Conservation (phyloP, 2,113 vertebrate genomes). For the Ivindomyrus marchei region DNA sequence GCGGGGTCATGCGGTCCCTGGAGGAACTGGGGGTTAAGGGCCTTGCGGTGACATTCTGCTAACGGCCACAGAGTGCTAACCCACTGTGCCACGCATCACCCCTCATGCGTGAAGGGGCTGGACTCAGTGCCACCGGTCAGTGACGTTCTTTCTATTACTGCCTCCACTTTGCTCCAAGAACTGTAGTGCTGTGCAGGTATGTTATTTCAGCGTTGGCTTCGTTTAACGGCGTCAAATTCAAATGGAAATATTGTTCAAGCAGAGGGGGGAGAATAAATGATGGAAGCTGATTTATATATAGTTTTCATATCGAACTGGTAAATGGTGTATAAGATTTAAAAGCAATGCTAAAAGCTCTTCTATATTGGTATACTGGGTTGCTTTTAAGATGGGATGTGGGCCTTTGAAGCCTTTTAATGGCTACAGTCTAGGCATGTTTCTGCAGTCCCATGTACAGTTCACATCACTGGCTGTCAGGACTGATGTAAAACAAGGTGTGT, state of each 20-base stretch:
- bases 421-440: not conserved
- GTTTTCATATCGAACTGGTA: not conserved
- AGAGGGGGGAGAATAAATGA: conserved; percentile 29
- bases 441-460: not conserved
- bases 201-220: not conserved
- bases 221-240: not conserved
- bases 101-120: not conserved
- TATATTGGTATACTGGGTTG: not conserved
- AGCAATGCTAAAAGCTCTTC: not conserved
- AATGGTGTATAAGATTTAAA: not conserved
- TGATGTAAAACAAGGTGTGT: not conserved
- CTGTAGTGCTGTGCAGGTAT: not conserved
- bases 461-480: not conserved
- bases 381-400: not conserved
- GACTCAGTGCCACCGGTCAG: not conserved
- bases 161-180: not conserved
- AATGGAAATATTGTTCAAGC: not conserved
- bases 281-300: conserved; percentile 18
- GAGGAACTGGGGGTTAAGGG: not conserved
- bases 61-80: not conserved
- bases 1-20: not conserved
- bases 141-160: not conserved
- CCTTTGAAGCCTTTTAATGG: not conserved
- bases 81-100: not conserved
- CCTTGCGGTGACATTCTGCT: not conserved